phyloP scores from a whole-genome alignment of 1,140 invertebrate genomes.

The Geopemphigus sp. region DNA sequence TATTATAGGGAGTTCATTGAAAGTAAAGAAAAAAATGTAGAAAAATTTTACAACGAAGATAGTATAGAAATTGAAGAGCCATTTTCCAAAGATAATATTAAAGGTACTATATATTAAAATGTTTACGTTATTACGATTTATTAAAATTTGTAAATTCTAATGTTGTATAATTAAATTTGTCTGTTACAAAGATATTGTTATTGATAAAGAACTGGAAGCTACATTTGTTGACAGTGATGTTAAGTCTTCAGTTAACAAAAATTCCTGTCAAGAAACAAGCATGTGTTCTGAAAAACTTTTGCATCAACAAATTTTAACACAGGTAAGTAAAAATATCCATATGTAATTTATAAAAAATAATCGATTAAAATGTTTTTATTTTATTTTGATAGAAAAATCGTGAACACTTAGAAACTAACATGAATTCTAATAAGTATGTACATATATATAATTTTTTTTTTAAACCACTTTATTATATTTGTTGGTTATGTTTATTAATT shows the following conservation, averaged over 20 bases:
- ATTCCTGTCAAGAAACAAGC: neutral
- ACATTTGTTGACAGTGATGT: no score
- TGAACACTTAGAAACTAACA: neutral
- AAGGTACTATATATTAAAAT: neutral
- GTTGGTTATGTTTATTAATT: no score
- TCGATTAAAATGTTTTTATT: neutral
- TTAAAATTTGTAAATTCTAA: no score
- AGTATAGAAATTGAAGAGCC: neutral
- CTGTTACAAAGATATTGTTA: neutral
- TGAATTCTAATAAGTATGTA: neutral
- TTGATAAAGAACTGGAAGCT: no score
- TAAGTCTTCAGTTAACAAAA: neutral
- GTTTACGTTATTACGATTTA: neutral
- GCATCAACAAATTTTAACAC: neutral
- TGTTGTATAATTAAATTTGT: no score
- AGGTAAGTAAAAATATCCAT: neutral
- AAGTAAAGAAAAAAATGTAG: conserved; percentile 36
- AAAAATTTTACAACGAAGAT: conserved; percentile 38
- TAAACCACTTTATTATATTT: neutral
- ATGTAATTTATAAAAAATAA: neutral
- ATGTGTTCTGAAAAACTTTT: neutral
- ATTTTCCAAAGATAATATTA: neutral
- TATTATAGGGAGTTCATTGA: conserved; percentile 39
- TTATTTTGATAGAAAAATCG: neutral
- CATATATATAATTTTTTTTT: no score